Base-by-base conservation (phyloP, 1,140 invertebrate genomes). In the Lepidostoma basale region DNA sequence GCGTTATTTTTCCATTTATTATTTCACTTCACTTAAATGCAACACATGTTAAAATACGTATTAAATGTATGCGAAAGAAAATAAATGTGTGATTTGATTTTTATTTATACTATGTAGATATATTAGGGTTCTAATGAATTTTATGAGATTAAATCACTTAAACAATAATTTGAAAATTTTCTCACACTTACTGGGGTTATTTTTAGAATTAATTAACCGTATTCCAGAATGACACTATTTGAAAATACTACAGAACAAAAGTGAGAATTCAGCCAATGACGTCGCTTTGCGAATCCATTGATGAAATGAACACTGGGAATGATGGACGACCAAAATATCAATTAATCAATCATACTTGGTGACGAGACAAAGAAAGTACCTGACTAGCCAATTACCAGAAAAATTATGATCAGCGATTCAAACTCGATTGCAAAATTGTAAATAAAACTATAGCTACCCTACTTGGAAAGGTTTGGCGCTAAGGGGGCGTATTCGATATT, bases 371-470 rank as follows among this genome's bases (percentile, higher is more conserved):
- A 16, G 30, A 22, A 40, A 40, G 36, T 42, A 39, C 62, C 39
- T 65, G 52, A 60, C 68, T 66, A 39, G 26, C 30, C 63, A 70
- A 70, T 62, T 66, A 70, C 58, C 45, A 47, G 18, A 3, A 59
- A 62, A 70, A 66, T 65, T 62, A 66, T 70, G 63, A 62, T 63
- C 39, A 23, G 10, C 25, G 54, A 62, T 42, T 66, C 33, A 66
- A 52, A 62, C 59, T 28, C 22, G 62, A 58, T 66, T 14, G 44
- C 30, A 40, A 58, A 66, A 30, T 62, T n/a, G 40, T 44, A n/a
- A 45, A 62, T 23, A 20, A 30, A 40, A 23, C 20, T 56, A 20
- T 56, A n/a, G 8, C 10, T 9, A 59, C 56, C 36, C 36, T 23
- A 25, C 6, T 39, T 10, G 6, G 30, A 23, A 59, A 36, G 3